Conservation (phyloP, 2,113 vertebrate genomes). For the Antigone vipio region DNA sequence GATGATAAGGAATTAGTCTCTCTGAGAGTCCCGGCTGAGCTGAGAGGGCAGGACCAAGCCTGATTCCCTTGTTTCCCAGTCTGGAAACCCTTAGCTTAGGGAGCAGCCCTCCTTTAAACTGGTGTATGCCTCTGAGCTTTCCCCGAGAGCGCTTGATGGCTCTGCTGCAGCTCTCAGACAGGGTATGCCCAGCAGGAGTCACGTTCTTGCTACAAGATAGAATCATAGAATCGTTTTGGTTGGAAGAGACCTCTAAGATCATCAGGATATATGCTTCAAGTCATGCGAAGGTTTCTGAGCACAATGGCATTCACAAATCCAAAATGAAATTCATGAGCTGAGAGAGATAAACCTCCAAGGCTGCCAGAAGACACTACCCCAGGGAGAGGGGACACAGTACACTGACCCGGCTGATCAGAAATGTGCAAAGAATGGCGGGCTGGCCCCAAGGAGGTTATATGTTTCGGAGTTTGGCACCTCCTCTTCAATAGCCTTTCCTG, state of each 20-base stretch:
- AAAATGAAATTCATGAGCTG: neutral
- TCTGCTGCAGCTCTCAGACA: neutral
- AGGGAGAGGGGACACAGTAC: neutral
- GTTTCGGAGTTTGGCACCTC: neutral
- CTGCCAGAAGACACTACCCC: neutral
- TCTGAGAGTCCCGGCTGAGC: neutral
- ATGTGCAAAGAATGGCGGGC: rapidly evolving
- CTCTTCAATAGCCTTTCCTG: neutral
- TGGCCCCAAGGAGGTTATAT: neutral
- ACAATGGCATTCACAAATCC: neutral
- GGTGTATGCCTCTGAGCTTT: neutral
- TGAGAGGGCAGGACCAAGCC: neutral
- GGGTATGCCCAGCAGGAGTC: neutral
- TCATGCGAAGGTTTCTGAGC: neutral
- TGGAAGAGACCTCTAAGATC: no score
- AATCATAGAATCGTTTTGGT: no score
- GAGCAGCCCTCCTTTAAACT: neutral
- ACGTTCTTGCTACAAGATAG: neutral
- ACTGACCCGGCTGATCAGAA: neutral
- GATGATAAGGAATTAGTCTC: neutral
- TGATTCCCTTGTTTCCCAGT: neutral
- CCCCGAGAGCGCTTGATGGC: neutral
- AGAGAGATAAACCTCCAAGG: neutral
- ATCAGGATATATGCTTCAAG: neutral
- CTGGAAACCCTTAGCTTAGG: neutral